These are phyloP conservation scores for Pterophyllum scalare DNA, from an alignment of 2,113 vertebrate species.

Conservation along the genomic window DNA sequence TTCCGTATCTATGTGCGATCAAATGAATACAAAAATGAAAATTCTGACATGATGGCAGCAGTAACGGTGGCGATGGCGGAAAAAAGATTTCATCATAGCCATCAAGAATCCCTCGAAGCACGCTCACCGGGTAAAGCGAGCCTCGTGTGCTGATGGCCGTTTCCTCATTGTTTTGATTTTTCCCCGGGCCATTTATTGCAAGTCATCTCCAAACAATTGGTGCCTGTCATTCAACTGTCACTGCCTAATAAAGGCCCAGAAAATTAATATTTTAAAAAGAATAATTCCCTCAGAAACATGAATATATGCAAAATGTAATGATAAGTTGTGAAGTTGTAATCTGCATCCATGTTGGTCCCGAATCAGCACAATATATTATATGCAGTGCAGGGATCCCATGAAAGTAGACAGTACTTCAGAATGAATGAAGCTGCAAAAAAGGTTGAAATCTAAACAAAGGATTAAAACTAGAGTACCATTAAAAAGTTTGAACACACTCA, in stretches of 20 bases:
- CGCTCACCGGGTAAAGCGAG: fast-evolving
- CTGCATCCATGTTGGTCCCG: not conserved
- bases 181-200: too few relatives aligned
- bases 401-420: not conserved
- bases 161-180: too few relatives aligned
- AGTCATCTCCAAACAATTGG: too few relatives aligned
- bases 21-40: too few relatives aligned
- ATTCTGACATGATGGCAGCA: too few relatives aligned
- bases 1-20: too few relatives aligned
- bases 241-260: too few relatives aligned
- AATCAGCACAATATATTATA: fast-evolving
- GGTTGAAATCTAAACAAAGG: not conserved
- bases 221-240: too few relatives aligned
- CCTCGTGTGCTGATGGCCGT: not conserved
- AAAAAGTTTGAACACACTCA: fast-evolving
- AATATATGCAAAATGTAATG: too few relatives aligned
- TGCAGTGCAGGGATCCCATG: not conserved
- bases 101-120: not conserved
- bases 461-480: fast-evolving
- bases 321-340: not conserved
- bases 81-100: too few relatives aligned
- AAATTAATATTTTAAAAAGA: too few relatives aligned
- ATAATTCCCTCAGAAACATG: too few relatives aligned
- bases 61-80: not conserved
- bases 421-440: fast-evolving